phyloP scores from a whole-genome alignment of 2,888 invertebrate genomes.

The Spisula solida region DNA sequence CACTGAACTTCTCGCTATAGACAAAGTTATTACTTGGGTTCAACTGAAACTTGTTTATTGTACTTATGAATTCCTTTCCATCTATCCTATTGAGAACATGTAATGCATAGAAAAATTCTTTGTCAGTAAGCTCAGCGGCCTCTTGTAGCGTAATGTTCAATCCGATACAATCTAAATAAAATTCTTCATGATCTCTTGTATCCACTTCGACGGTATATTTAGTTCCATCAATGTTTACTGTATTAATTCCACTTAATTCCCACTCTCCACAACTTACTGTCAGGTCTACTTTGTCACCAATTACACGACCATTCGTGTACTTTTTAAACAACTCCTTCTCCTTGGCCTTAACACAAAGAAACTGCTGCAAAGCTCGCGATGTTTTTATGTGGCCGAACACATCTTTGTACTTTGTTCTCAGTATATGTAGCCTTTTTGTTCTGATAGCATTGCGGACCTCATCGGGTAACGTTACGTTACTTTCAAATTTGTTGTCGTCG shows the following conservation, averaged over 20 bases:
- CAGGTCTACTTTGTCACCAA: not conserved
- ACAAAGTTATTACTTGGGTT: no score
- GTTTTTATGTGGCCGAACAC: not conserved
- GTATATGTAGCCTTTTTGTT: not conserved
- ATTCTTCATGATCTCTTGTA: no score
- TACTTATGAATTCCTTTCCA: not conserved
- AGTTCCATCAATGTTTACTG: not conserved
- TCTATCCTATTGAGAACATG: not conserved
- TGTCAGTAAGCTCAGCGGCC: not conserved
- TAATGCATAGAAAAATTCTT: not conserved
- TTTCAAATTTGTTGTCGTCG: not conserved
- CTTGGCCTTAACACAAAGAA: not conserved
- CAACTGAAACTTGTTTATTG: no score
- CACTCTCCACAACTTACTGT: not conserved
- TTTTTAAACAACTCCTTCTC: not conserved
- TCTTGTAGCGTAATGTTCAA: no score
- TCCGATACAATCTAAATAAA: no score
- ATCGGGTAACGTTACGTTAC: not conserved
- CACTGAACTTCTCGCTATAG: not conserved
- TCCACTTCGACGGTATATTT: not conserved
- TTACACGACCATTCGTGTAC: not conserved
- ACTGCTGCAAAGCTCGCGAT: not conserved
- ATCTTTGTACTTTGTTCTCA: conserved; percentile 14
- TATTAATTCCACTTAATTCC: no score
- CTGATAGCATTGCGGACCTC: not conserved